Evolutionary conservation across 2,113 vertebrate genomes (phyloP), one percentile per base, ranked within the genome.

Genomic region (Nipponia nippon): DNA sequence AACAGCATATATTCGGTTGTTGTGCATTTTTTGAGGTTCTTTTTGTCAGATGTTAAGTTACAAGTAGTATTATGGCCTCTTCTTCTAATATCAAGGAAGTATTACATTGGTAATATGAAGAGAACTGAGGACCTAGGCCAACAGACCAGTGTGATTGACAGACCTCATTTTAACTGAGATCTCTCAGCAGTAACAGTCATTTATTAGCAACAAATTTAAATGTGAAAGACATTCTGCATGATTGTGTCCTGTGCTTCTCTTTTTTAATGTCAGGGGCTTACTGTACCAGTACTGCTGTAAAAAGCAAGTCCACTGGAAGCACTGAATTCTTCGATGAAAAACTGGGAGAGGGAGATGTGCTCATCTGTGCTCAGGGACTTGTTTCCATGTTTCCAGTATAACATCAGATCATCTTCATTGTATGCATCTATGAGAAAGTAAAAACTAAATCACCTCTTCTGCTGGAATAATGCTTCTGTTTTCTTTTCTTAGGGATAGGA

Each of bases 301-400:
- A 99, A 99, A 44, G 99, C 98, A 47, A 99, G 97, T 86, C 99
- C 99, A 63, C 98, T 99, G 88, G 99, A 99, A 66, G 99, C 98
- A 67, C 99, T 99, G 89, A 99, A 99, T 88, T 99, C 98, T 91
- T 99, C 98, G 2, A 99, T 98, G 97, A 99, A 99, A 97, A 99
- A 99, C 97, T 99, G 99, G 70, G 99, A 99, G 89, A 99, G 95
- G 71, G 99, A 98, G 52, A 99, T 99, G 86, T 99, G 98, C 13
- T 99, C 99, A 55, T 98, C 98, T 6, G 98, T 99, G 94, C 98
- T 98, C 62, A 99, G 96, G 52, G 99, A 99, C 82, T 99, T 98
- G 77, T 99, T 99, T 38, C 99, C 99, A 3, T 98, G 98, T 97
- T 99, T 99, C 99, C 99, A 99, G 97, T 99, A 99, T 4, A 99